These are phyloP conservation scores for Dasyprocta punctata DNA, from an alignment of 2,113 vertebrate species.

Conservation along the genomic window DNA sequence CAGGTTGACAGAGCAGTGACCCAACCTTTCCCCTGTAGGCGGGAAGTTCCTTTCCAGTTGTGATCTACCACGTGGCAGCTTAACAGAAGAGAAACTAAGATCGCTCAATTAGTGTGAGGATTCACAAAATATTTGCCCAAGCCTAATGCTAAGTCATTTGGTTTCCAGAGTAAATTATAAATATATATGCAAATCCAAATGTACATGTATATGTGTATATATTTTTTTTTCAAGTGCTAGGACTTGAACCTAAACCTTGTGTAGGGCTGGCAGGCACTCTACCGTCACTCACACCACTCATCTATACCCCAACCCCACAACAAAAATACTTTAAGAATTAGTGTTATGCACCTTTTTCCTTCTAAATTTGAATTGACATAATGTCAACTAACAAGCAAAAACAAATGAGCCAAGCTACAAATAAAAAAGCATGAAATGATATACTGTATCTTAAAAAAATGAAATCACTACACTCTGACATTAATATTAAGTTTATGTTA, in stretches of 20 bases:
- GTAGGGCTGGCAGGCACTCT: not conserved
- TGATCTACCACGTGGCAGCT: not conserved
- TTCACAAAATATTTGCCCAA: not conserved
- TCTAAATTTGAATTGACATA: not conserved
- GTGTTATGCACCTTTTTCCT: not conserved
- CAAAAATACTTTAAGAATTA: conserved; percentile 35
- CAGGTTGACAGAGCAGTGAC: not conserved
- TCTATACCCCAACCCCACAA: not conserved
- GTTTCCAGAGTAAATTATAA: not conserved
- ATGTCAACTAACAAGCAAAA: not conserved
- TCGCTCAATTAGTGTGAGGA: not conserved
- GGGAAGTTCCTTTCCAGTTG: not conserved
- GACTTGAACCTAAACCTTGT: not conserved
- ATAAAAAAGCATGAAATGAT: not conserved
- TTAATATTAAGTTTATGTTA: not conserved
- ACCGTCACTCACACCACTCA: not conserved
- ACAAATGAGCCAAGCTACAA: not conserved
- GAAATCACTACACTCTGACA: not conserved
- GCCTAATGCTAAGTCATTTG: not conserved
- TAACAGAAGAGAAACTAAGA: not conserved
- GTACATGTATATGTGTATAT: not conserved
- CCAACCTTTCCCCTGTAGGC: not conserved
- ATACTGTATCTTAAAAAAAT: not conserved
- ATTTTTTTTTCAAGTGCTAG: not conserved
- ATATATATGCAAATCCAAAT: not conserved